phyloP scores from a whole-genome alignment of 2,797 vertebrate genomes.

The Sparidentex hasta region DNA sequence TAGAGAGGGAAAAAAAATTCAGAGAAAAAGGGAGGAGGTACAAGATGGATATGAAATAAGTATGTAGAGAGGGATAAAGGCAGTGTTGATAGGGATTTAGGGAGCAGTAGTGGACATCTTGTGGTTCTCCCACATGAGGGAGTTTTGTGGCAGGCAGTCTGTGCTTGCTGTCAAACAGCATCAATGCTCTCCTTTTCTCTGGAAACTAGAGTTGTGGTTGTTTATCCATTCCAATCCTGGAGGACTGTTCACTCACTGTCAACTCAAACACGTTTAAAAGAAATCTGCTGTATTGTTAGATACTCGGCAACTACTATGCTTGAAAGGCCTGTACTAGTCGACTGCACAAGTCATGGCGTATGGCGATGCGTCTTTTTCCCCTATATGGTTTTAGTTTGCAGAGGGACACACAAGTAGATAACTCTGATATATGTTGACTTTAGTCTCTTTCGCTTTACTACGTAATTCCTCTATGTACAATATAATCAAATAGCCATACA shows the following conservation, averaged over 20 bases:
- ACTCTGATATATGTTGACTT: not conserved
- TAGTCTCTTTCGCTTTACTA: not conserved
- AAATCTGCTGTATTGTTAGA: slow-evolving; percentile 1
- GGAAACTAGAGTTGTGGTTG: slow-evolving; percentile 47
- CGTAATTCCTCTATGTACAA: not conserved
- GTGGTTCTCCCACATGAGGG: slow-evolving; percentile 29
- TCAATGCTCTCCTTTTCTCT: slow-evolving; percentile 30
- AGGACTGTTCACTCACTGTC: slow-evolving; percentile 20
- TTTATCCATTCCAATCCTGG: slow-evolving; percentile 43
- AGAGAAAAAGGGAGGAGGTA: slow-evolving; percentile 1
- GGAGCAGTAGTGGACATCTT: slow-evolving; percentile 45
- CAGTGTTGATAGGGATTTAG: slow-evolving; percentile 31
- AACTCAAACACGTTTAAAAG: slow-evolving; percentile 5
- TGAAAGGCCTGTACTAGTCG: not conserved
- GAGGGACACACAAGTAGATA: too few species aligned
- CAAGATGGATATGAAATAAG: slow-evolving; percentile 21
- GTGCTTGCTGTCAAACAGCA: slow-evolving; percentile 58
- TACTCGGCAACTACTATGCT: not conserved
- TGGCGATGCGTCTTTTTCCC: too few species aligned
- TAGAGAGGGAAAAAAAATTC: slow-evolving; percentile 7
- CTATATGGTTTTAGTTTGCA: too few species aligned
- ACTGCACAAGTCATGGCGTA: not conserved
- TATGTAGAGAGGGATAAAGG: slow-evolving; percentile 17
- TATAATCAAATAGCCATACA: not conserved
- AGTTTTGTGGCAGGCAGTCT: slow-evolving; percentile 44